These are phyloP conservation scores for Calyptomena viridis DNA, from an alignment of 2,113 vertebrate species.

Conservation along the genomic window DNA sequence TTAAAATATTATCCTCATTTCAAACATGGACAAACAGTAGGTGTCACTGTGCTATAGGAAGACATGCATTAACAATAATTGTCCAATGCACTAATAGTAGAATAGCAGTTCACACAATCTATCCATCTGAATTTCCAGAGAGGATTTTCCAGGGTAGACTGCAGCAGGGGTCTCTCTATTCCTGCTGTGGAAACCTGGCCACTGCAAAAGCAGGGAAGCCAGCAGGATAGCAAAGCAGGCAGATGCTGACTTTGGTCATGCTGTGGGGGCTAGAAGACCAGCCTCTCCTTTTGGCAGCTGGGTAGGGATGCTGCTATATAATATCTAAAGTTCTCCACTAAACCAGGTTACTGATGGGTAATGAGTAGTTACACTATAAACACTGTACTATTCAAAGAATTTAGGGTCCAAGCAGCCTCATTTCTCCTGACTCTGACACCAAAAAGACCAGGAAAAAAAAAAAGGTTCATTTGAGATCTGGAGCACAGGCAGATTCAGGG, in stretches of 20 bases:
- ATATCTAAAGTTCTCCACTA: background rate
- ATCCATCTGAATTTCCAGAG: background rate
- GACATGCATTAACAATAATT: background rate
- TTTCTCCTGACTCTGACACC: background rate
- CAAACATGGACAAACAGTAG: conserved; percentile 22
- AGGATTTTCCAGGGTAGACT: background rate
- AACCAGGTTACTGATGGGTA: background rate
- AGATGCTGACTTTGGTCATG: background rate
- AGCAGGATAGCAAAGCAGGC: background rate
- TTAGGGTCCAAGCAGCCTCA: background rate
- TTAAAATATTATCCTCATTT: background rate
- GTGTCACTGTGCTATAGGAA: conserved; percentile 56
- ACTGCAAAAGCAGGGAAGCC: background rate
- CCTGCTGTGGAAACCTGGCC: background rate
- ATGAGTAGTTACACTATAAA: background rate
- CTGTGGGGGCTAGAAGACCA: background rate
- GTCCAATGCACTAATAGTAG: background rate
- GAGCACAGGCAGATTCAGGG: background rate
- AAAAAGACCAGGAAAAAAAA: background rate
- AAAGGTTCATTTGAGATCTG: background rate
- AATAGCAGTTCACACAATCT: background rate
- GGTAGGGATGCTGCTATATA: background rate
- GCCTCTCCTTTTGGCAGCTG: background rate
- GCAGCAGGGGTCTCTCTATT: background rate
- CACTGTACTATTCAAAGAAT: background rate